These are phyloP conservation scores for Noctua janthe DNA, from an alignment of 2,888 invertebrate species.

Conservation along the genomic window DNA sequence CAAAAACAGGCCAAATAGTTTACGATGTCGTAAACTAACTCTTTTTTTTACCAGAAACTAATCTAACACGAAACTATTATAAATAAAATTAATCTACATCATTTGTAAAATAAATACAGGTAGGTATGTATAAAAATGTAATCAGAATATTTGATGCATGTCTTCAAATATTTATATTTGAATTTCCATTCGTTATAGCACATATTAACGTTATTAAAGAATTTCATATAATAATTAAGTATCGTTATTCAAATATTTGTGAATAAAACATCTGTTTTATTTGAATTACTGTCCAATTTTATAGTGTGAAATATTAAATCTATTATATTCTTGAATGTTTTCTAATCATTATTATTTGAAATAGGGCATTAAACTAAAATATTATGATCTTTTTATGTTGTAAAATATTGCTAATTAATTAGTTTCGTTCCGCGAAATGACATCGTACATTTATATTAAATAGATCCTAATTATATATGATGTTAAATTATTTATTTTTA, in stretches of 20 bases:
- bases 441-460: conserved; percentile 24
- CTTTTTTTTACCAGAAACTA: conserved; percentile 25
- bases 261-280: conserved; percentile 45
- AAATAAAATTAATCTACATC: conserved; percentile 48
- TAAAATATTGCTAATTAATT: conserved; percentile 29
- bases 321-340: conserved; percentile 41
- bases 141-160: conserved; percentile 56
- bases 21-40: conserved; percentile 32
- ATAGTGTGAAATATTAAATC: conserved; percentile 54
- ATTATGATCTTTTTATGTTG: conserved; percentile 4
- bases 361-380: conserved; percentile 2
- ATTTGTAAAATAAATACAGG: conserved; percentile 49
- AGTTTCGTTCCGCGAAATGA: conserved; percentile 17
- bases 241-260: conserved; percentile 54
- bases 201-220: conserved; percentile 43
- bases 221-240: conserved; percentile 41
- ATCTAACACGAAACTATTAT: conserved; percentile 22
- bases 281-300: conserved; percentile 50
- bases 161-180: conserved; percentile 57
- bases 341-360: conserved; percentile 39
- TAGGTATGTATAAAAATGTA: conserved; percentile 43
- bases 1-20: conserved; percentile 18
- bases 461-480: background rate
- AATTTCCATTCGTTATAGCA: conserved; percentile 39
- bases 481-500: background rate